Conservation (phyloP, 2,113 vertebrate genomes). For the Mormyrus iriodes region DNA sequence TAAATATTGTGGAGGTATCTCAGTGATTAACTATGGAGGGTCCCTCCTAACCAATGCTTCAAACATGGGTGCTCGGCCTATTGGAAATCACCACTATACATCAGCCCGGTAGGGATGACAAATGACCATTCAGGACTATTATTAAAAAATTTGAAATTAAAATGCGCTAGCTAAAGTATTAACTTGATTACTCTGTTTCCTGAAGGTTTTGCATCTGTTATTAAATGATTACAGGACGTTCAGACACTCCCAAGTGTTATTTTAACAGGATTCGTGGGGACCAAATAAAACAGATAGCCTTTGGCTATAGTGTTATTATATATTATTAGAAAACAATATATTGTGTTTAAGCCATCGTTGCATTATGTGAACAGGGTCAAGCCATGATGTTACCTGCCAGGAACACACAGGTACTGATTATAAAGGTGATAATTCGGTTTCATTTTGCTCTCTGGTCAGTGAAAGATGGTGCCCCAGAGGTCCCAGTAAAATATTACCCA, state of each 20-base stretch:
- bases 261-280: conserved; percentile 42
- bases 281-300: conserved; percentile 41
- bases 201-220: conserved; percentile 59
- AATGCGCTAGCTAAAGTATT: conserved; percentile 68
- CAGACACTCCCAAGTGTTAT: conserved; percentile 39
- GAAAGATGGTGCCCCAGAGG: neutral
- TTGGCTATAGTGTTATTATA: conserved; percentile 36
- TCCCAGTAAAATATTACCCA: neutral
- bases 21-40: conserved; percentile 85
- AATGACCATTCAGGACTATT: conserved; percentile 80
- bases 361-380: neutral
- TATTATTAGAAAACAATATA: conserved; percentile 28
- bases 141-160: conserved; percentile 74
- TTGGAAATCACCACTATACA: conserved; percentile 75
- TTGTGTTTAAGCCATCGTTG: conserved; percentile 21
- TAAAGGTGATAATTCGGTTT: neutral
- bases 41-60: conserved; percentile 76
- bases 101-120: conserved; percentile 76
- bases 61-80: conserved; percentile 72
- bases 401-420: neutral
- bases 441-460: neutral
- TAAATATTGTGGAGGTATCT: conserved; percentile 16
- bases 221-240: conserved; percentile 67
- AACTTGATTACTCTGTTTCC: conserved; percentile 69
- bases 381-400: neutral